Evolutionary conservation across 2,888 invertebrate species (phyloP), one percentile per base, ranked within the genome.

Genomic region (Macrophya annulata): DNA sequence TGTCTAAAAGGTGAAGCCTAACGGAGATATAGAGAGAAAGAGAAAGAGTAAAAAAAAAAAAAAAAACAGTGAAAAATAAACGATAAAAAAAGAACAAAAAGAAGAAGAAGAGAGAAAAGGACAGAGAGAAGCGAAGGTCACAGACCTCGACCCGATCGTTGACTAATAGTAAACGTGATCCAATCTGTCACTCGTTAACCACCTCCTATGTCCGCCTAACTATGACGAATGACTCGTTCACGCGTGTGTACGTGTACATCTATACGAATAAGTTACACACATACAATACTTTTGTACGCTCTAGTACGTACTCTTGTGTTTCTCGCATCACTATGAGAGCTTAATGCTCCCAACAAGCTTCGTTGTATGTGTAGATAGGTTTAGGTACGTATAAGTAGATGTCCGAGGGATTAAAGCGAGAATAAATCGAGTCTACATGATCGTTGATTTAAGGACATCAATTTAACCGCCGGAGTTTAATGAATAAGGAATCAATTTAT

Each of bases 121-220:
- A 40, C 59, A 62, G 62, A 81, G 62, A 62, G 21, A 40, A n/a
- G 48, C 68, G 68, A 83, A 68, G 81, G 81, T 81, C 81, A 81
- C 21, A 81, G 81, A 65, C 83, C 83, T 48, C 83, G 83, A 83
- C 65, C 83, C 86, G 90, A 90, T 90, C 89, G 89, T 88, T 89
- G 89, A 89, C 89, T 90, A 90, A 89, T 89, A 88, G 89, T 85
- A 86, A 76, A 87, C 85, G 86, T 88, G 87, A 89, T 89, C 88
- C 87, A 89, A 90, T 90, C 89, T 89, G 89, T 88, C 90, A 89
- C 87, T 89, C 88, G 89, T 89, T 89, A 89, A 87, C 89, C 87
- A 87, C 88, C 89, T 88, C 84, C 88, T 59, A 71, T 68, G 68
- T 71, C 83, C 68, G 71, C 71, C 83, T 89, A 89, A 90, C 89